These are phyloP conservation scores for Equus przewalskii DNA, from an alignment of 2,113 vertebrate species.

Conservation along the genomic window DNA sequence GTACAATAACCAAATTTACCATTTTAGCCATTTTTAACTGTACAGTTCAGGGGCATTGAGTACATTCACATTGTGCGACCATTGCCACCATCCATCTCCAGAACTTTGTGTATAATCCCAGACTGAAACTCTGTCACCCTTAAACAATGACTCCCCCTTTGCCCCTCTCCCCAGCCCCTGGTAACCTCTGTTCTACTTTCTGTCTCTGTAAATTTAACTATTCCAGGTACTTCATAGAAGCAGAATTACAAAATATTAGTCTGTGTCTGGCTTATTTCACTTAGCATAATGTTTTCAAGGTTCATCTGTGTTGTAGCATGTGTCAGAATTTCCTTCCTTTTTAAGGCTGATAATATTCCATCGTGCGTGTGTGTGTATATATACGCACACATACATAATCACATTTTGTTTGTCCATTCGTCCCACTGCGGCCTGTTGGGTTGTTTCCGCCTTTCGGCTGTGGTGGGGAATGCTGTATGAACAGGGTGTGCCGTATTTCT, in stretches of 20 bases:
- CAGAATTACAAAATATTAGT: background rate
- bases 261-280: background rate
- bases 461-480: background rate
- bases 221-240: background rate
- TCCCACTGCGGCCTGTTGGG: background rate
- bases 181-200: background rate
- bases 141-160: background rate
- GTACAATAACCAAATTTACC: no score
- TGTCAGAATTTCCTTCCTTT: background rate
- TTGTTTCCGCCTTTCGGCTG: background rate
- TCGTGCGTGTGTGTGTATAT: no score
- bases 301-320: fast-evolving
- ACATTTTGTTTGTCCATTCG: background rate
- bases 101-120: background rate
- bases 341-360: background rate
- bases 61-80: fast-evolving
- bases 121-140: background rate
- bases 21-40: background rate
- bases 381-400: no score
- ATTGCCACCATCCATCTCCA: background rate
- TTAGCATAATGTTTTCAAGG: background rate
- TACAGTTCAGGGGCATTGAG: no score
- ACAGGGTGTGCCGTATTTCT: background rate
- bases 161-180: background rate
- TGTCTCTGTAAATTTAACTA: background rate